Percentiles rank a stretch among this genome's conserved stretches.
These are phyloP conservation scores for Drosophila siamana DNA, from an alignment of 2,888 invertebrate genomes.

Conservation along the genomic window DNA sequence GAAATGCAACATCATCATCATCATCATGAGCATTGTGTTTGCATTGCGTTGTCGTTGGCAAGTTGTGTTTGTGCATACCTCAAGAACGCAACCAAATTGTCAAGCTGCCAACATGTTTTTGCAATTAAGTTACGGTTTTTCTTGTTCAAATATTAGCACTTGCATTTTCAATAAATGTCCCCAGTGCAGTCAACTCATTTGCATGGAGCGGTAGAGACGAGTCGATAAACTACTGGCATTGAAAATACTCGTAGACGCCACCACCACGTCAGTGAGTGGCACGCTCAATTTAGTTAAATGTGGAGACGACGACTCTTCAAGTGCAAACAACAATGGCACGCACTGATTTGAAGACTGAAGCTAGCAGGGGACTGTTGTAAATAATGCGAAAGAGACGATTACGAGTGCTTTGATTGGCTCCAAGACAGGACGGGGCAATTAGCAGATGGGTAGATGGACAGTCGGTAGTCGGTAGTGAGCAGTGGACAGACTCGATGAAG, in stretches of 20 bases:
- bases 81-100: slow-evolving; percentile 26
- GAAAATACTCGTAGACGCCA: slow-evolving; percentile 24
- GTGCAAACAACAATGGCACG: slow-evolving; percentile 78
- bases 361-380: slow-evolving; percentile 21
- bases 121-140: slow-evolving; percentile 75
- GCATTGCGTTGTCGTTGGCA: not conserved
- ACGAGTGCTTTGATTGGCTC: slow-evolving; percentile 70
- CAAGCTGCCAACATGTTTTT: slow-evolving; percentile 46
- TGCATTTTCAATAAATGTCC: slow-evolving; percentile 73
- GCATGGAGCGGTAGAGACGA: slow-evolving; percentile 53
- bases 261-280: slow-evolving; percentile 29
- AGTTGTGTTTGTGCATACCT: slow-evolving; percentile 4
- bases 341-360: slow-evolving; percentile 62
- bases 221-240: slow-evolving; percentile 54
- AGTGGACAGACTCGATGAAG: slow-evolving; percentile 18
- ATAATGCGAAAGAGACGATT: slow-evolving; percentile 38
- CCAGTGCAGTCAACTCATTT: slow-evolving; percentile 59
- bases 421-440: slow-evolving; percentile 63
- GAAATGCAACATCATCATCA: not conserved
- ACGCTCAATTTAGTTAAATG: slow-evolving; percentile 66
- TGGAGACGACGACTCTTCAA: slow-evolving; percentile 36
- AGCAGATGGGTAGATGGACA: slow-evolving; percentile 59
- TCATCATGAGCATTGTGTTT: not conserved
- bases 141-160: slow-evolving; percentile 75
- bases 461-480: too few species aligned